Base-by-base conservation (phyloP, 2,888 invertebrate species). In the Cactoblastis cactorum region DNA sequence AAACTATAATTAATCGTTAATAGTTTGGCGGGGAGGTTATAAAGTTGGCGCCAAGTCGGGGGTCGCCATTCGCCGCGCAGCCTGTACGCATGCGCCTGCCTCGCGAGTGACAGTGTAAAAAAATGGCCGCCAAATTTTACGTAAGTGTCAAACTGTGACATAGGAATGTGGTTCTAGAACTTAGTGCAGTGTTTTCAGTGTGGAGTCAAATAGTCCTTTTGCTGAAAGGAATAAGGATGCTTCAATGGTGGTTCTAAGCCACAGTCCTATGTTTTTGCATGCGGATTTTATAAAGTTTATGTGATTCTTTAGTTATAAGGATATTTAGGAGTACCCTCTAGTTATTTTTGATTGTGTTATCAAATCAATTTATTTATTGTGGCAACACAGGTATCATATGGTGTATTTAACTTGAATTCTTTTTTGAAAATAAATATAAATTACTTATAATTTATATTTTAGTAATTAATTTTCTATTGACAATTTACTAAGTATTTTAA, bases 51-150 rank as follows among this genome's bases (percentile, higher is more conserved):
- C 71, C 49, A 55, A 56, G 62, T 62, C 49, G 59, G 64, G 57
- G 69, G 69, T 62, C 71, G 80, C 81, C 87, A 87, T 87, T 87
- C 87, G 79, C 80, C 80, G 87, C 83, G 88, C 85, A 77, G 71
- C 68, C 67, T 62, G 63, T 74, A 83, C 86, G 86, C 84, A 78
- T 74, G 80, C 71, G 80, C 75, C 67, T 72, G 77, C 69, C 65
- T 71, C 86, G 84, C 83, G 85, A 80, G 83, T 83, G 83, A 82
- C 65, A 72, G 56, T 74, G 77, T 82, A 77, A 74, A 74, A 84
- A 78, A 68, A 88, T 88, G 88, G 82, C 86, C 79, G 80, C 84
- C 74, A 86, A 85, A 85, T 71, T 87, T 78, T 87, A 87, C 83
- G 88, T 88, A 88, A 88, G 88, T 88, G 88, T 81, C 81, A 83